Conservation (phyloP, 2,888 invertebrate species). For the Chalcis sispes region DNA sequence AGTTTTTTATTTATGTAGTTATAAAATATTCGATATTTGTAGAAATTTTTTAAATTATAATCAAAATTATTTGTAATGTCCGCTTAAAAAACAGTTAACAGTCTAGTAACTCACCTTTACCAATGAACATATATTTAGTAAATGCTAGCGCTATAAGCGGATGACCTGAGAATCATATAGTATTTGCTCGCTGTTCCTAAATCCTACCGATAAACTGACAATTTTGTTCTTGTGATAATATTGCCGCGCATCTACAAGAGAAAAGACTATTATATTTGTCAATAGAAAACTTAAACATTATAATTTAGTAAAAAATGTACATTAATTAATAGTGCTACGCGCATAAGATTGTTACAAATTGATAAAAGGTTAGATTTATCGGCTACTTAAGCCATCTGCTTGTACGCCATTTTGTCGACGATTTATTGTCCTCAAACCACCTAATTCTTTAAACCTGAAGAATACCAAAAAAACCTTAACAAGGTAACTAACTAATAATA, state of each 20-base stretch:
- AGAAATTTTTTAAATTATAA: too few species aligned
- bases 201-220: constrained; percentile 32
- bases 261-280: not conserved
- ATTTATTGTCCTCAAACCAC: not conserved
- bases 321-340: not conserved
- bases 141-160: too few species aligned
- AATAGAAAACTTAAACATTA: not conserved
- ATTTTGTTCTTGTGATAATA: constrained; percentile 6
- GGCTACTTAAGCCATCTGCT: not conserved
- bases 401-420: constrained; percentile 36
- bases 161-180: too few species aligned
- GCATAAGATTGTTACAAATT: not conserved
- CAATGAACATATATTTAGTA: too few species aligned
- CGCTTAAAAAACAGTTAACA: too few species aligned
- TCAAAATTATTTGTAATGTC: too few species aligned
- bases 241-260: not conserved
- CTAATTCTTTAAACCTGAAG: not conserved
- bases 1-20: too few species aligned
- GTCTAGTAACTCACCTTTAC: too few species aligned
- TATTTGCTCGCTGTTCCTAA: too few species aligned
- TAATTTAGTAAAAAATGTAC: not conserved
- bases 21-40: too few species aligned
- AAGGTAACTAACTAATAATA: too few species aligned
- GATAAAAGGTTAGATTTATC: constrained; percentile 20
- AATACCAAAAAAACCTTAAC: not conserved